Base-by-base conservation (phyloP, 2,113 vertebrate genomes). In the Alligator mississippiensis region DNA sequence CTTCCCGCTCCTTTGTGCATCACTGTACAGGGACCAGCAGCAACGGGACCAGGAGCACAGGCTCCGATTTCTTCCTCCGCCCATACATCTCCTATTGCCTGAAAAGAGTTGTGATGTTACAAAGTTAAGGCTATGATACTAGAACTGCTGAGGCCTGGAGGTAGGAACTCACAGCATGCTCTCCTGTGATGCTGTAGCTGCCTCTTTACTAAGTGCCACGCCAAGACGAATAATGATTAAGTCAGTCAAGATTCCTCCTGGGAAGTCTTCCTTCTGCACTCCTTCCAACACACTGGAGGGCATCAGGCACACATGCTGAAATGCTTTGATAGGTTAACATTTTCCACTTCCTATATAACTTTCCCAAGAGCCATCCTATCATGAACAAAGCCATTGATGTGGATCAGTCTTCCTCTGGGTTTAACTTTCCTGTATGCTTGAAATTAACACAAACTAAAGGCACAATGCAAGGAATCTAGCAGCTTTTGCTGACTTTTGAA, bases 401-500 rank as follows among this genome's bases (percentile, higher is more conserved):
- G 47, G 47, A 47, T 47, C 47, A 47, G 18, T 11, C 13, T 64
- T 88, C 18, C 63, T 55, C 7, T 68, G 63, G 11, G 4, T 79
- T 87, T 93, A 74, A 6, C 18, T 85, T 94, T 87, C 8, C 10
- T 68, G 3, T 74, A 47, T 14, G 7, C 34, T 77, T 77, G n/a
- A 84, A 87, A 93, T 76, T 38, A 89, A 47, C 15, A 28, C 63
- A 72, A 89, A 94, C 3, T 27, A 83, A 87, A 82, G n/a, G 17
- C 58, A 61, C 4, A 22, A 2, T 60, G 21, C 9, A 85, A 92
- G 28, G 14, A 72, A 68, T 14, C 60, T 83, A 54, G 55, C 90
- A 89, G 63, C 0, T 80, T 89, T 90, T 3, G 3, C 38, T 89
- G 57, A 89, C 62, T 17, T 81, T 16, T 55, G 64, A 92, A 74